A percentile compares a stretch with the other conserved stretches of the same genome.
phyloP scores from a whole-genome alignment of 2,888 invertebrate species.

The Eupithecia insigniata region DNA sequence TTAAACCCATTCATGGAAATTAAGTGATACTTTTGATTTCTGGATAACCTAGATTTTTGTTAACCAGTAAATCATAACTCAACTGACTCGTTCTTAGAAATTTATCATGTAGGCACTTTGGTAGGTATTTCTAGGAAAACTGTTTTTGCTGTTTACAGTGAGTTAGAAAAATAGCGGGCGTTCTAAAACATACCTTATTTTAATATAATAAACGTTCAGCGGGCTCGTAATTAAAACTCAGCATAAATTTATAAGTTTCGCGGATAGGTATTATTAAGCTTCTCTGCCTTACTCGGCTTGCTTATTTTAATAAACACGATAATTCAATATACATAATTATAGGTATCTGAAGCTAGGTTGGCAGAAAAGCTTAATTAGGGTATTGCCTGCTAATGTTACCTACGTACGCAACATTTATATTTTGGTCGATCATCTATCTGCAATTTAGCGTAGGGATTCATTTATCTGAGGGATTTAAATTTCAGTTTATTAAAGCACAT shows the following conservation, averaged over 20 bases:
- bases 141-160: not conserved
- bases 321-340: not conserved
- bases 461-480: no score
- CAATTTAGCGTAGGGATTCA: no score
- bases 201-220: conserved; percentile 23
- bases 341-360: not conserved
- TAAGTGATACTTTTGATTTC: no score
- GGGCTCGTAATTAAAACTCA: conserved; percentile 24
- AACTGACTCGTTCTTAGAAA: no score
- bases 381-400: not conserved
- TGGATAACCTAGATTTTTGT: no score
- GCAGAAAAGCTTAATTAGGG: not conserved
- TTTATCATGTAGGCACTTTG: not conserved
- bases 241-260: conserved; percentile 22
- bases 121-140: not conserved
- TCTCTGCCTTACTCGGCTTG: conserved; percentile 1
- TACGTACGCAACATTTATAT: not conserved
- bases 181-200: conserved; percentile 7
- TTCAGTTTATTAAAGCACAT: no score
- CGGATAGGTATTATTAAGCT: conserved; percentile 17
- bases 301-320: conserved; percentile 4
- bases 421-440: not conserved
- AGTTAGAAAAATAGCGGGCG: not conserved
- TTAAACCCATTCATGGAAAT: no score
- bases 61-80: no score